A percentile compares a stretch with the other conserved stretches of the same genome.
Evolutionary conservation across 2,797 vertebrate genomes (phyloP).

Genomic region (Acanthurus leucopareius): DNA sequence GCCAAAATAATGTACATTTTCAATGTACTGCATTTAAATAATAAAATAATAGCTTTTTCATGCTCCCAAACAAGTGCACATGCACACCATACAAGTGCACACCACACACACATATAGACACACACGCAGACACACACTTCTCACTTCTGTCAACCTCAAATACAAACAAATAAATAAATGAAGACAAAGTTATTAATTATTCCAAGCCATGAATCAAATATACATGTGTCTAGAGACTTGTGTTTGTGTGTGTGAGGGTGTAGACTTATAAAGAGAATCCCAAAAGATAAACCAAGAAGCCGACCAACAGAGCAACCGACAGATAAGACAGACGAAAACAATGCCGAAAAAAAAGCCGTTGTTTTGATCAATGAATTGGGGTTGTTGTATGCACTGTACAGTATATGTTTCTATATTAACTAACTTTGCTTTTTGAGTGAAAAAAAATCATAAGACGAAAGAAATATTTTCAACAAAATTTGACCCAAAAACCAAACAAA

Average conservation of each 20-base stretch:
- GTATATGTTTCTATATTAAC: background rate
- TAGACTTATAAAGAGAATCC: slow-evolving; percentile 67
- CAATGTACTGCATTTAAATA: slow-evolving; percentile 43
- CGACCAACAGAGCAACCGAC: slow-evolving; percentile 51
- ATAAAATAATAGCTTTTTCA: slow-evolving; percentile 47
- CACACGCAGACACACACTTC: slow-evolving; percentile 45
- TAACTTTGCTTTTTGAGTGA: background rate
- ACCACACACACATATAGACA: background rate
- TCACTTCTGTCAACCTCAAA: slow-evolving; percentile 75
- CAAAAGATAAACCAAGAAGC: slow-evolving; percentile 54
- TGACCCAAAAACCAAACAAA: background rate
- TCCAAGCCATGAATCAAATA: slow-evolving; percentile 82
- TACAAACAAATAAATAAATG: slow-evolving; percentile 87
- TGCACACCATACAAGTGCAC: background rate
- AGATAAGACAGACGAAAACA: slow-evolving; percentile 40
- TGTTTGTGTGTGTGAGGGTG: slow-evolving; percentile 30
- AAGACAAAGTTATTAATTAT: slow-evolving; percentile 84
- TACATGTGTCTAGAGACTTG: slow-evolving; percentile 74
- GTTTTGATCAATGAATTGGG: background rate
- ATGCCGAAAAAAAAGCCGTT: slow-evolving; percentile 6
- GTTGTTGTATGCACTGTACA: background rate
- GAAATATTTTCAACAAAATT: no score
- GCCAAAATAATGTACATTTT: slow-evolving; percentile 26
- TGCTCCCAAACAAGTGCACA: slow-evolving; percentile 6
- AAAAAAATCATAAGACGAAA: background rate